Evolutionary conservation across 2,797 vertebrate genomes (phyloP), one percentile per base, ranked within the genome.

Genomic region (Dallia pectoralis): DNA sequence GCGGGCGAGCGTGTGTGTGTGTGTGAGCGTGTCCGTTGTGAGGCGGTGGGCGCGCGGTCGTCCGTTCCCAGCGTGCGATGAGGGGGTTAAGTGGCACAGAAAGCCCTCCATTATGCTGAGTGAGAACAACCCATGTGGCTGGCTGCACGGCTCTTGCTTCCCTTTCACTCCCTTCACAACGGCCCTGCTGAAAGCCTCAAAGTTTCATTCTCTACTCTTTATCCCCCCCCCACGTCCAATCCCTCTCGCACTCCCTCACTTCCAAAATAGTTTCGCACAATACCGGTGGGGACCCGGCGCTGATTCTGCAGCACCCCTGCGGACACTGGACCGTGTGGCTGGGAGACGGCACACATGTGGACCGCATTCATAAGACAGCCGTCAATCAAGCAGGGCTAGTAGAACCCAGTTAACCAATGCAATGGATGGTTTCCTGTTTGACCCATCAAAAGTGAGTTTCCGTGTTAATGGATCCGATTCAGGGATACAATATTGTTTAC

Each of bases 51-150:
- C 83, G 86, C 81, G 87, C 87, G 63, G 73, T 93, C 91, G 93
- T 92, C 91, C 87, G 71, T 88, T 93, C 95, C 93, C 95, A 94
- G 95, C 93, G 64, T 94, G 96, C 88, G 87, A 94, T 84, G 84
- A 89, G 90, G 93, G 90, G 96, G 96, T 97, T 96, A 97, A 96
- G 93, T 91, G 92, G 91, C 93, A 93, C 94, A 94, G 94, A 95
- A 95, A 93, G 87, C 87, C 93, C 89, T 92, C 95, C 91, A 96
- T 99, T 98, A 96, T 98, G 91, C 90, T 1, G 91, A 97, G 96
- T 99, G 97, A 96, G 97, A 97, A 99, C 95, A 84, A 91, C 91
- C 94, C 97, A 97, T 96, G 96, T 97, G 96, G 87, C 90, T 85
- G 87, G 81, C 87, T 70, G 85, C 85, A 88, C 89, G 87, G 91